Evolutionary conservation across 2,797 vertebrate species (phyloP).

Genomic region (Thunnus albacares): DNA sequence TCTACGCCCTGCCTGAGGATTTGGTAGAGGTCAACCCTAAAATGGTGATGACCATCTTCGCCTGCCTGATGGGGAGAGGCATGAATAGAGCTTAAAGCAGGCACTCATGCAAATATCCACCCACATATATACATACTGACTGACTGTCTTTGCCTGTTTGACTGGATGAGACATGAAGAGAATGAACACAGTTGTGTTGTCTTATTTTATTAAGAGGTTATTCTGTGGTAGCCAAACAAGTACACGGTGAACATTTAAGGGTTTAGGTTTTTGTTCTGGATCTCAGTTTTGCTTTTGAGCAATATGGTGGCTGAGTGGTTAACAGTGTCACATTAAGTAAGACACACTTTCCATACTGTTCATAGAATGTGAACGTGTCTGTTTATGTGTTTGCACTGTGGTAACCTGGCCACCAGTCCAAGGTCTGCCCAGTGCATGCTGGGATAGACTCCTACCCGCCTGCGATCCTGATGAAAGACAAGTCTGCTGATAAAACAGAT

Average conservation of each 20-base stretch:
- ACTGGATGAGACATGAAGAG: conserved; percentile 8
- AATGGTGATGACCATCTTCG: conserved; percentile 99
- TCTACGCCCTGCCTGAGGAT: conserved; percentile 96
- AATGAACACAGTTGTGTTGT: not conserved
- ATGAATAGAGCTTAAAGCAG: conserved; percentile 91
- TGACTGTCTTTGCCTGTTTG: conserved; percentile 79
- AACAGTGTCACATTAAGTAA: not conserved
- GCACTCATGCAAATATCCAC: conserved; percentile 25
- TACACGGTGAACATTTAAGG: not conserved
- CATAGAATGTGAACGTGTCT: not conserved
- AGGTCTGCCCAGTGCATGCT: conserved; percentile 16
- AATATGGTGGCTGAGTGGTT: not conserved
- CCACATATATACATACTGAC: conserved; percentile 30
- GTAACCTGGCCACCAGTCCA: not conserved
- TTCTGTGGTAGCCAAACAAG: not conserved
- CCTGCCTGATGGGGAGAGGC: conserved; percentile 97
- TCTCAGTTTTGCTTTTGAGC: not conserved
- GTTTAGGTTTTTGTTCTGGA: conserved; percentile 5
- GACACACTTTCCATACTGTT: not conserved
- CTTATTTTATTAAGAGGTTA: not conserved
- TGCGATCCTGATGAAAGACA: not conserved
- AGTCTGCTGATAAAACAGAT: not conserved
- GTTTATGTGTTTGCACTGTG: no score
- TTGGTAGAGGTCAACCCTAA: conserved; percentile 96
- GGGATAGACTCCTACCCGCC: not conserved